A percentile compares a stretch with the other conserved stretches of the same genome.
phyloP scores from a whole-genome alignment of 2,797 vertebrate species.

The Carcharodon carcharias region DNA sequence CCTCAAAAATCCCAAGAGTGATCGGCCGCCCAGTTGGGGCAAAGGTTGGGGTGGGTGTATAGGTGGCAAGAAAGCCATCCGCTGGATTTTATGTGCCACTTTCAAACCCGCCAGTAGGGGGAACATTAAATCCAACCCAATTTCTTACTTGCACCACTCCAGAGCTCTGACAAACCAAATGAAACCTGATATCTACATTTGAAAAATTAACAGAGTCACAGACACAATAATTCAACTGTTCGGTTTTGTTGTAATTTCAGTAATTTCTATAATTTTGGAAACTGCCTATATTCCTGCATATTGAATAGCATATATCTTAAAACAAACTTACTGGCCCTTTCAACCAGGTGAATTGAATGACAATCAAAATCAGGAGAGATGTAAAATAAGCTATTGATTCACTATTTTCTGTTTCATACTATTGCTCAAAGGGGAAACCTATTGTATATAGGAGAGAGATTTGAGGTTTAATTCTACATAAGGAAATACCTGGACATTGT shows the following conservation, averaged over 20 bases:
- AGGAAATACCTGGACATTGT: background rate
- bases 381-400: background rate
- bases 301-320: background rate
- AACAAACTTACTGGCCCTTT: background rate
- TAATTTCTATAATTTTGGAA: background rate
- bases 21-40: too few species aligned
- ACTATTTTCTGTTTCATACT: background rate
- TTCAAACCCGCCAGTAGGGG: too few species aligned
- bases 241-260: background rate
- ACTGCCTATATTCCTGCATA: background rate
- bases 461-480: background rate
- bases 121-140: too few species aligned
- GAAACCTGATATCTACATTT: background rate
- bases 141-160: background rate
- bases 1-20: too few species aligned
- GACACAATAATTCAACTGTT: background rate
- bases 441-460: background rate
- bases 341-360: too few species aligned
- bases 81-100: too few species aligned
- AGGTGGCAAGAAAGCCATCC: too few species aligned
- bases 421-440: background rate
- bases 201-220: background rate
- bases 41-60: too few species aligned
- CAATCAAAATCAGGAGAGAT: background rate
- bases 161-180: background rate